These are phyloP conservation scores for Molothrus ater DNA, from an alignment of 2,797 vertebrate species.

Conservation along the genomic window DNA sequence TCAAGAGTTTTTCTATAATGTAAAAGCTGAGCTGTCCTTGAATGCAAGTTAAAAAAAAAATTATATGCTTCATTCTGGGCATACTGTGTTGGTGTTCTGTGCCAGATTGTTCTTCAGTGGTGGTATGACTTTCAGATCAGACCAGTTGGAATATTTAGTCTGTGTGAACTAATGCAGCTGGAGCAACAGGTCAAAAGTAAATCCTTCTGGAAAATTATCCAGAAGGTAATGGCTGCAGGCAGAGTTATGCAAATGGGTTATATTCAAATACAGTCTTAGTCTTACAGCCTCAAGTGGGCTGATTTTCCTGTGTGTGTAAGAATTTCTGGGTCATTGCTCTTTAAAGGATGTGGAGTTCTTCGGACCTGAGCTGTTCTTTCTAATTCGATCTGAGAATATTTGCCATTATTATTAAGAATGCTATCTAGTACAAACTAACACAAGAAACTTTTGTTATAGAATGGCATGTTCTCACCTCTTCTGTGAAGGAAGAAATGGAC, in stretches of 20 bases:
- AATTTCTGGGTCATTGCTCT: neutral
- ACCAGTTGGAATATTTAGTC: neutral
- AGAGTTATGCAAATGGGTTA: neutral
- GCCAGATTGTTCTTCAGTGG: neutral
- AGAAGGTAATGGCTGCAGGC: neutral
- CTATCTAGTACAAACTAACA: neutral
- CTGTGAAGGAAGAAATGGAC: neutral
- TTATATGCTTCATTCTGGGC: neutral
- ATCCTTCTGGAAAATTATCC: neutral
- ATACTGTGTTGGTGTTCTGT: neutral
- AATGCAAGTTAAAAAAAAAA: neutral
- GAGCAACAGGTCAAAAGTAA: neutral
- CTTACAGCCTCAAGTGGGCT: neutral
- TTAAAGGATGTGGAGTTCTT: neutral
- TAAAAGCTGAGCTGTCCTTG: neutral
- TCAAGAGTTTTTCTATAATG: neutral
- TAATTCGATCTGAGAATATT: slow-evolving; percentile 4
- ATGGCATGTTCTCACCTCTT: neutral
- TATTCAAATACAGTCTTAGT: neutral
- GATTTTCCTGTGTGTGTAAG: neutral
- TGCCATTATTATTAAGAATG: neutral
- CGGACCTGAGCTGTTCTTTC: neutral
- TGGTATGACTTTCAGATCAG: neutral
- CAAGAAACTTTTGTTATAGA: neutral
- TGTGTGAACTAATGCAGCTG: neutral